These are phyloP conservation scores for Agriopis marginaria DNA, from an alignment of 2,888 invertebrate genomes.

Conservation along the genomic window DNA sequence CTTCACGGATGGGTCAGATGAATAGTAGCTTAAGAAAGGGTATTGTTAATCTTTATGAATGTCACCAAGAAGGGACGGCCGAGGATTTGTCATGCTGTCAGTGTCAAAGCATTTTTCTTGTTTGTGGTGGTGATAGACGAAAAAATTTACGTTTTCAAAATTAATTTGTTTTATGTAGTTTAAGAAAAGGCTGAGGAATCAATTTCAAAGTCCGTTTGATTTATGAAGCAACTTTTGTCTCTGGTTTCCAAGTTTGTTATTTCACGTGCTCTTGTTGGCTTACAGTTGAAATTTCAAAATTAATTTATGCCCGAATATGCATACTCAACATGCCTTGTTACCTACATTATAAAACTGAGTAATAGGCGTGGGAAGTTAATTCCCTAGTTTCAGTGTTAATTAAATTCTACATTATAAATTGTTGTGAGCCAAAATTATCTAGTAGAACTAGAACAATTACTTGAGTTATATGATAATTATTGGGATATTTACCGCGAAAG, in stretches of 20 bases:
- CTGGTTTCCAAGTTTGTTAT: slow-evolving; percentile 8
- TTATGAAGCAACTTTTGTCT: slow-evolving; percentile 28
- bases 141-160: slow-evolving; percentile 24
- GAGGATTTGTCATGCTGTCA: slow-evolving; percentile 36
- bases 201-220: slow-evolving; percentile 25
- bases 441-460: not conserved
- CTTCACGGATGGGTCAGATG: slow-evolving; percentile 47
- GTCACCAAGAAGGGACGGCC: slow-evolving; percentile 35
- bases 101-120: slow-evolving; percentile 21
- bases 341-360: not conserved
- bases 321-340: not conserved
- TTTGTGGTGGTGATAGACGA: slow-evolving; percentile 19
- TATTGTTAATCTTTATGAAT: slow-evolving; percentile 49
- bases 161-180: slow-evolving; percentile 14
- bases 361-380: not conserved
- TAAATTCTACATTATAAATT: not conserved
- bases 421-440: not conserved
- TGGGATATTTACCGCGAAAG: no score
- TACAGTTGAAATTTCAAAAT: not conserved
- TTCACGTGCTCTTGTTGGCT: not conserved
- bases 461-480: no score
- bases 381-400: not conserved
- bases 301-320: not conserved
- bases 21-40: slow-evolving; percentile 52
- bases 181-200: slow-evolving; percentile 14